Percentiles rank a stretch among this genome's conserved stretches.
Evolutionary conservation across 2,888 invertebrate species (phyloP).

Genomic region (Erpobdella octoculata): DNA sequence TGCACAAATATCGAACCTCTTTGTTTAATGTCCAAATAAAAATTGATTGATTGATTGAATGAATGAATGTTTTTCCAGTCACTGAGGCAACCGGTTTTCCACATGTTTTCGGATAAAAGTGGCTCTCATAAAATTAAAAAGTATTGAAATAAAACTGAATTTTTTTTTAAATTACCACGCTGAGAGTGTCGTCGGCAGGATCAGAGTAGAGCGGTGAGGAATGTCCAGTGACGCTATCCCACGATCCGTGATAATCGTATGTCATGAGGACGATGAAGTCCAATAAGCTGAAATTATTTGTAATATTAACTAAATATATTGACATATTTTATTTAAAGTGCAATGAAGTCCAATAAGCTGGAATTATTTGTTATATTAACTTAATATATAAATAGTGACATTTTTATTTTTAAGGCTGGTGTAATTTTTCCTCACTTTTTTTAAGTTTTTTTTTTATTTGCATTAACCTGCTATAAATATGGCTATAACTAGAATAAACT

Average conservation of each 20-base stretch:
- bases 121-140: too few relatives aligned
- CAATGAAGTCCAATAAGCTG: constrained; percentile 19
- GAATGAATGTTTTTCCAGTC: neutral
- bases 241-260: constrained; percentile 20
- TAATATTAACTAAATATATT: neutral
- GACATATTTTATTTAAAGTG: neutral
- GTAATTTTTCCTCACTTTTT: neutral
- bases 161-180: neutral
- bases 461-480: too few relatives aligned
- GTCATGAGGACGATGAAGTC: constrained; percentile 22
- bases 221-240: constrained; percentile 22
- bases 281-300: neutral
- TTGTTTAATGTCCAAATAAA: neutral
- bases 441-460: too few relatives aligned
- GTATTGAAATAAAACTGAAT: neutral
- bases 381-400: neutral
- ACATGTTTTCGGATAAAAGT: too few relatives aligned
- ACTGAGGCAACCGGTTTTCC: too few relatives aligned
- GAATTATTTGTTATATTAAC: neutral
- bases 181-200: constrained; percentile 10
- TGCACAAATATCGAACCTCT: too few relatives aligned
- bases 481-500: too few relatives aligned
- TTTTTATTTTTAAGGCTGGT: neutral
- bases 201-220: constrained; percentile 13
- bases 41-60: too few relatives aligned